Base-by-base conservation (phyloP, 2,888 invertebrate genomes). In the Eumacrocentrus americanus region DNA sequence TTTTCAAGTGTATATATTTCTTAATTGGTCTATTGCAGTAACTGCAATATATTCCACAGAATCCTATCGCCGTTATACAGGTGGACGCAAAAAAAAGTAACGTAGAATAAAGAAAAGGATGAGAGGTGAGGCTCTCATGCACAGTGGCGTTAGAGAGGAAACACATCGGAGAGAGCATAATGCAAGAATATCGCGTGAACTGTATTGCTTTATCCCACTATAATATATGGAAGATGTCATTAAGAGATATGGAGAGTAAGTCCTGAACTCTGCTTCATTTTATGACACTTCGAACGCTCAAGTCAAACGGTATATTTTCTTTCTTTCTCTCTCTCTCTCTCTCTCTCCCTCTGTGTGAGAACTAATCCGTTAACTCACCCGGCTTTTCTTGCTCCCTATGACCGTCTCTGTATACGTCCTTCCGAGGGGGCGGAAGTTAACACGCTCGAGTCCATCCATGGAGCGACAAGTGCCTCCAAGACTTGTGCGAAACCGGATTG, bases 271-370 rank as follows among this genome's bases (percentile, higher is more conserved):
- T n/a, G n/a, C n/a, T 4, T 29, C 5, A 29, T 29, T 29, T 29
- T 29, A 29, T 29, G 29, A 29, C 29, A 29, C 29, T 29, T 29
- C 12, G 22, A 34, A 11, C 20, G 16, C 20, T 20, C 11, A 23
- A 57, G 54, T 52, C 59, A 44, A 61, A 65, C 65, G 65, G 65
- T 61, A 65, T 46, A 58, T 18, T 40, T 59, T 38, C 22, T 57
- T 47, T 53, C 54, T 38, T n/a, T 18, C 12, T 44, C 16, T 16
- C 20, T 34, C 37, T n/a, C 11, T 40, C 52, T 20, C 35, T 53
- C 35, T 40, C 51, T 23, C n/a, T n/a, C n/a, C n/a, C 46, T 22
- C 46, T 44, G 12, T 16, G 20, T 16, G 14, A 42, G n/a, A 14
- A 16, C 47, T 54, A 40, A 34, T 16, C 63, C 63, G 63, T 63